These are phyloP conservation scores for Stomatorhinus walkeri DNA, from an alignment of 2,797 vertebrate genomes.

Conservation along the genomic window DNA sequence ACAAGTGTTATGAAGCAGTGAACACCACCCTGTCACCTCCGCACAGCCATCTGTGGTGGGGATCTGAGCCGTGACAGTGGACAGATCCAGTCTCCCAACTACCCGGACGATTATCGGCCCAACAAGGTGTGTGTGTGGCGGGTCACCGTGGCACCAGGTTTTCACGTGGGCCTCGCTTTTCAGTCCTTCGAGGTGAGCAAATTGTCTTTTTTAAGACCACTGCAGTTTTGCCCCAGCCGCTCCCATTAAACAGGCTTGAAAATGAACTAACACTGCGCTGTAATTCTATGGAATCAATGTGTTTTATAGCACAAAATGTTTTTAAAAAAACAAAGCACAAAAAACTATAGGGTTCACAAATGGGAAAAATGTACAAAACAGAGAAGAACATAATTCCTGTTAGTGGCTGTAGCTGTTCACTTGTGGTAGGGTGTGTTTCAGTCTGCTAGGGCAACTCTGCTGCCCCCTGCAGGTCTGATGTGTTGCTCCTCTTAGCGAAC, in stretches of 20 bases:
- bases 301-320: background rate
- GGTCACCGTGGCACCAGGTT: conserved; percentile 83
- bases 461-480: background rate
- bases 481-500: background rate
- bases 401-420: background rate
- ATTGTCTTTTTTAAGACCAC: background rate
- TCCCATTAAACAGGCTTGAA: background rate
- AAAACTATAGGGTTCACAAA: background rate
- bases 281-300: background rate
- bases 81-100: conserved; percentile 96
- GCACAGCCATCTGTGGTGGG: conserved; percentile 87
- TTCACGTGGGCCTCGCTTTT: conserved; percentile 88
- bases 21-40: background rate
- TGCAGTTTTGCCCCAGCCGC: background rate
- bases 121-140: conserved; percentile 93
- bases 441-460: background rate
- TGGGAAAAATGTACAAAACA: background rate
- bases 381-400: background rate
- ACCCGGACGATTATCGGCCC: conserved; percentile 93
- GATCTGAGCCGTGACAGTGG: conserved; percentile 88
- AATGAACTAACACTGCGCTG: background rate
- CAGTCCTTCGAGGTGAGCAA: conserved; percentile 87
- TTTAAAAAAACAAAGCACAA: background rate
- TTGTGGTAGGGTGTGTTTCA: background rate
- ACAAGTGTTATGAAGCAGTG: background rate